phyloP scores from a whole-genome alignment of 2,113 vertebrate genomes.

The Gambusia holbrooki region DNA sequence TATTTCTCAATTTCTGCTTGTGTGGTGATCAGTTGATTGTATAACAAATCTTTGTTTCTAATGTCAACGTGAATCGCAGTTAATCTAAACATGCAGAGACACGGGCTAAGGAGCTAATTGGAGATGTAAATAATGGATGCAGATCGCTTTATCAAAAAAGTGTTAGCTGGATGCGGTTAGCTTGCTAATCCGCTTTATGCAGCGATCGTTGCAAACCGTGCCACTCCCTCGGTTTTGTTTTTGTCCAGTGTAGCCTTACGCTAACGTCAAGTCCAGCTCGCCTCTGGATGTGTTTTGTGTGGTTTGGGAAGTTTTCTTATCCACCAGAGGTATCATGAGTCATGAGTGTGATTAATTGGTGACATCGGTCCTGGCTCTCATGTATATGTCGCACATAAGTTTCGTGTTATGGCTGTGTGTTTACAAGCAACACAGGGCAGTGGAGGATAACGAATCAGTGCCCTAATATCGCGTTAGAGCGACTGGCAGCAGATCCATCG shows the following conservation, averaged over 20 bases:
- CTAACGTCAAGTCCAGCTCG: slow-evolving; percentile 34
- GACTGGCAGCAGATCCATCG: slow-evolving; percentile 20
- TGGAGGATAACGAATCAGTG: not conserved
- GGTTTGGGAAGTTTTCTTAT: slow-evolving; percentile 38
- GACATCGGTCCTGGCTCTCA: slow-evolving; percentile 48
- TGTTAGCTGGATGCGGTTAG: slow-evolving; percentile 53
- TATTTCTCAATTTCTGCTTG: not conserved
- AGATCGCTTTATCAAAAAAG: slow-evolving; percentile 20
- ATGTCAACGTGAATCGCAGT: not conserved
- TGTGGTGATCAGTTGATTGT: not conserved
- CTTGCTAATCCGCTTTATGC: slow-evolving; percentile 76
- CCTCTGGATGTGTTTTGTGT: slow-evolving; percentile 6
- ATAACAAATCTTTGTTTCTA: slow-evolving; percentile 7
- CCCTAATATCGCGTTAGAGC: slow-evolving; percentile 3
- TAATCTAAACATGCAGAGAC: not conserved
- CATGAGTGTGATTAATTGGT: slow-evolving; percentile 48
- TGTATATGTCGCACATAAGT: slow-evolving; percentile 12
- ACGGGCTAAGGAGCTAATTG: not conserved
- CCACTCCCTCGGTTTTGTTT: slow-evolving; percentile 75
- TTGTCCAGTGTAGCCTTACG: slow-evolving; percentile 43
- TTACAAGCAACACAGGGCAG: slow-evolving; percentile 33
- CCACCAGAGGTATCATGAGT: slow-evolving; percentile 7
- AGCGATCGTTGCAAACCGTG: slow-evolving; percentile 62
- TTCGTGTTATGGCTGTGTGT: slow-evolving; percentile 27
- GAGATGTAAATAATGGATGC: slow-evolving; percentile 31